Percentiles rank a stretch among this genome's conserved stretches.
These are phyloP conservation scores for Harpegnathos saltator DNA, from an alignment of 1,140 invertebrate genomes.

Conservation along the genomic window DNA sequence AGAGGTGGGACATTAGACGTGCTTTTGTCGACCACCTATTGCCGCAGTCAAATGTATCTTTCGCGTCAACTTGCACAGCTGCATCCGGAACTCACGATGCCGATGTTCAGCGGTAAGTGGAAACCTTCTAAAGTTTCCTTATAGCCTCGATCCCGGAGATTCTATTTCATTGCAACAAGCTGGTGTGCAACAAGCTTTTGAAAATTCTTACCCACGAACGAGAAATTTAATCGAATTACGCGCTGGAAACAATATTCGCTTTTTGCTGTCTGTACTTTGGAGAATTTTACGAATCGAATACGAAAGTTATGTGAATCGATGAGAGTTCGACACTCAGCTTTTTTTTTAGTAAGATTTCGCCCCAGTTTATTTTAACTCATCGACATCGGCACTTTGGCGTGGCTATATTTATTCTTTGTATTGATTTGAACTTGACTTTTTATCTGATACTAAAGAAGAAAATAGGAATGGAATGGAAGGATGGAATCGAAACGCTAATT, in stretches of 20 bases:
- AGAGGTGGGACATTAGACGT: constrained; percentile 92
- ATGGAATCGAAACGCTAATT: too few species aligned
- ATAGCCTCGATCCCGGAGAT: not conserved
- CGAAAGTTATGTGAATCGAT: not conserved
- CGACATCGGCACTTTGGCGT: too few species aligned
- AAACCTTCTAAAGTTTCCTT: not conserved
- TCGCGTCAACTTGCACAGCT: constrained; percentile 96
- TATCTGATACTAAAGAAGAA: too few species aligned
- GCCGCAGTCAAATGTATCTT: constrained; percentile 95
- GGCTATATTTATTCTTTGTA: too few species aligned
- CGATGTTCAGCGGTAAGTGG: constrained; percentile 97
- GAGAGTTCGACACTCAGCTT: too few species aligned
- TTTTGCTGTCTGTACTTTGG: not conserved
- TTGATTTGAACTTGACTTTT: too few species aligned
- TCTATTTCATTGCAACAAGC: not conserved
- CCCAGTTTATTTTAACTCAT: too few species aligned
- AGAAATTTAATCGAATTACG: not conserved
- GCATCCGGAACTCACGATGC: constrained; percentile 99
- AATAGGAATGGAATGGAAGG: too few species aligned
- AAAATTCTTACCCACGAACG: not conserved
- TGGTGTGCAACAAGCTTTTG: not conserved
- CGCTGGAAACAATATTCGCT: not conserved
- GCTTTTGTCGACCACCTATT: constrained; percentile 94
- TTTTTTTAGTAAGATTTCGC: too few species aligned
- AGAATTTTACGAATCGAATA: not conserved